Base-by-base conservation (phyloP, 2,888 invertebrate genomes). In the Vesta saturnalis region DNA sequence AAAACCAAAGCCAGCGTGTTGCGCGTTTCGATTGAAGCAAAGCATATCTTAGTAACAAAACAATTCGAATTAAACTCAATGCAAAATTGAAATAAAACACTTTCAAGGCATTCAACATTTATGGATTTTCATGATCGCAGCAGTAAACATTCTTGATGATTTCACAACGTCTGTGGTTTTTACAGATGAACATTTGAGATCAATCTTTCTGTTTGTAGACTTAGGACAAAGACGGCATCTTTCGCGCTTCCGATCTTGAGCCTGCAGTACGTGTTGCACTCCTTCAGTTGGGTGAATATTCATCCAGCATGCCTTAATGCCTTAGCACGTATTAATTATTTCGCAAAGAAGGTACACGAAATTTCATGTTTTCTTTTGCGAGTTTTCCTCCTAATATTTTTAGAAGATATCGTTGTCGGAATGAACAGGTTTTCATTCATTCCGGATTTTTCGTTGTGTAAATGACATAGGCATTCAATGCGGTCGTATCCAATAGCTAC, bases 361-460 rank as follows among this genome's bases (percentile, higher is more conserved):
- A 30, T 30, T 30, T 30, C 4, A 30, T 30, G 30, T 30, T 30
- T 30, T n/a, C n/a, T 30, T 30, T 30, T 30, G 30, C 30, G 30
- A 30, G 10, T 30, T 30, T n/a, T n/a, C n/a, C n/a, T n/a, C n/a
- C n/a, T n/a, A n/a, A n/a, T n/a, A n/a, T n/a, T n/a, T n/a, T n/a
- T n/a, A n/a, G n/a, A n/a, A n/a, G n/a, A n/a, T n/a, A n/a, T n/a
- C n/a, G n/a, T n/a, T n/a, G n/a, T n/a, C n/a, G n/a, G n/a, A n/a
- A n/a, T n/a, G n/a, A n/a, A n/a, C n/a, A n/a, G n/a, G n/a, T n/a
- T 52, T 52, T 52, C 18, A 46, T 46, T n/a, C 46, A 46, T 46
- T 46, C 46, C 18, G 52, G 18, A 52, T 52, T 52, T 52, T 52
- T 52, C 52, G 30, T 30, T 10, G 30, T 30, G 10, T 30, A 30